These are phyloP conservation scores for Tipula confusa DNA, from an alignment of 2,888 invertebrate species.

Conservation along the genomic window DNA sequence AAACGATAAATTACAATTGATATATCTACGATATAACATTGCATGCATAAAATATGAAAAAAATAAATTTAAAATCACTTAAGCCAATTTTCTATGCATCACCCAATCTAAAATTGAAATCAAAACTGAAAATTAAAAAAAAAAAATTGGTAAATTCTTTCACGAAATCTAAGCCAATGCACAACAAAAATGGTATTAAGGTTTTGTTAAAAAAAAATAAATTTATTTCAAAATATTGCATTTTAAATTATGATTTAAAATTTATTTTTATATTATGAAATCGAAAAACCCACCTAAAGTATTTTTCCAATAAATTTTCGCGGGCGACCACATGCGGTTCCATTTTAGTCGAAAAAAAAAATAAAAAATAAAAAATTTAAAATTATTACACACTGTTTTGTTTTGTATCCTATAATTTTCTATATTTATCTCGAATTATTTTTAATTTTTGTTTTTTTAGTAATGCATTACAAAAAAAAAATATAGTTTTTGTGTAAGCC, in stretches of 20 bases:
- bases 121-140: too few species aligned
- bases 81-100: neutral
- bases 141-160: neutral
- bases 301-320: neutral
- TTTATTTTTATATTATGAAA: neutral
- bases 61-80: neutral
- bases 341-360: neutral
- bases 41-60: neutral
- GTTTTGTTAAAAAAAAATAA: neutral
- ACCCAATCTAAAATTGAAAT: neutral
- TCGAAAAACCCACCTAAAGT: constrained; percentile 9
- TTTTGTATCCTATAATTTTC: neutral
- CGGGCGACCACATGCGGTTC: constrained; percentile 20
- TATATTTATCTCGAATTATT: constrained; percentile 1
- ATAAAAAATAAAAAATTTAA: too few species aligned
- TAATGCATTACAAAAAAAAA: neutral
- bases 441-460: neutral
- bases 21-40: neutral
- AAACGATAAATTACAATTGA: neutral
- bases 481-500: neutral
- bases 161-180: neutral
- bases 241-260: neutral
- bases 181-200: neutral
- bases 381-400: neutral
- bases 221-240: neutral